phyloP scores from a whole-genome alignment of 2,797 vertebrate genomes.

The Tadarida brasiliensis region DNA sequence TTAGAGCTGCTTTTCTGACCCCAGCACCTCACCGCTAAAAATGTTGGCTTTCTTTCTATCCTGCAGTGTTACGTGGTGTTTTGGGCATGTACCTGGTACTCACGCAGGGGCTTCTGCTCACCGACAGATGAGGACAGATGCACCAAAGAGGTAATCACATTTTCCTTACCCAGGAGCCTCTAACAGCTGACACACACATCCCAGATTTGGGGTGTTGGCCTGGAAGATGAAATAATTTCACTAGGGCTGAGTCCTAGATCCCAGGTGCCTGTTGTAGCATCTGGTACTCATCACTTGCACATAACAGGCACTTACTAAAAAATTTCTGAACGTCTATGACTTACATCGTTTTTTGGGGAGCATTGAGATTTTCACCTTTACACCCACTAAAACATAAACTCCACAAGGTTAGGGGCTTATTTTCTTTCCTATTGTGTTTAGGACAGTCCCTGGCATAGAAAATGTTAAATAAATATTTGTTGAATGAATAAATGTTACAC shows the following conservation, averaged over 20 bases:
- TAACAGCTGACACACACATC: not conserved
- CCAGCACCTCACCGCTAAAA: not conserved
- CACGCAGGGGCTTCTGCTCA: constrained; percentile 65
- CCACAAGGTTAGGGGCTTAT: not conserved
- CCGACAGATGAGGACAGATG: constrained; percentile 77
- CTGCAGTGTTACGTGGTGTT: constrained; percentile 75
- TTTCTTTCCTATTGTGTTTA: constrained; percentile 43
- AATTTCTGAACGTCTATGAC: not conserved
- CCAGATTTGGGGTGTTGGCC: not conserved
- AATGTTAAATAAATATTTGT: constrained; percentile 15
- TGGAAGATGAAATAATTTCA: not conserved
- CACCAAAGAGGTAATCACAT: constrained; percentile 85
- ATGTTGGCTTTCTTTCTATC: constrained; percentile 59
- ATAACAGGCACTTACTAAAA: not conserved
- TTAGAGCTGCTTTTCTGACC: not conserved
- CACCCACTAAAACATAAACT: not conserved
- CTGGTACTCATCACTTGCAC: not conserved
- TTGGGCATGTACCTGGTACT: constrained; percentile 76
- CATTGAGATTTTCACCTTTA: not conserved
- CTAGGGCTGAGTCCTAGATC: not conserved
- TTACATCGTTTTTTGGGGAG: not conserved
- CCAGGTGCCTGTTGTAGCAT: not conserved
- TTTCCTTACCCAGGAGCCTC: not conserved
- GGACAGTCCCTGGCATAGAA: not conserved
- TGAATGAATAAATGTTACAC: constrained; percentile 16